Evolutionary conservation across 2,888 invertebrate genomes (phyloP).

Genomic region (Pandemis heparana): DNA sequence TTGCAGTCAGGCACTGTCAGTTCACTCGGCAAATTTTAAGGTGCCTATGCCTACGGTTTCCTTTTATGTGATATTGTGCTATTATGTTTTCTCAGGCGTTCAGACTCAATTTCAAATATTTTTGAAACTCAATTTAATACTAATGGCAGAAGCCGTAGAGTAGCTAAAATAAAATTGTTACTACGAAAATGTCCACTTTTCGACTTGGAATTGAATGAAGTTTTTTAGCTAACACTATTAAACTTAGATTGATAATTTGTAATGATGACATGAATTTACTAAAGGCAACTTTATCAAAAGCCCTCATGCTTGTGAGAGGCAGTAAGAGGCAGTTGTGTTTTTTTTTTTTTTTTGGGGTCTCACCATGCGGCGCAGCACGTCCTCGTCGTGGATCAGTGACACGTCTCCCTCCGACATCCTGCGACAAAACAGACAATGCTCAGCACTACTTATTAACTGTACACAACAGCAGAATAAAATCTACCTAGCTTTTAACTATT

Average conservation of each 20-base stretch:
- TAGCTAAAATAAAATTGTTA: too few relatives aligned
- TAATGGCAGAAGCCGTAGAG: too few relatives aligned
- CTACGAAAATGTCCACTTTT: too few relatives aligned
- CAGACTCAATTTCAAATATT: background rate
- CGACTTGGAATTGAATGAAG: too few relatives aligned
- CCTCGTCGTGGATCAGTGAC: constrained; percentile 90
- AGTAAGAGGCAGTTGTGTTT: background rate
- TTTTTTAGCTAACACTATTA: too few relatives aligned
- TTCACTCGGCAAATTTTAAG: background rate
- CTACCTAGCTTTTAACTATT: too few relatives aligned
- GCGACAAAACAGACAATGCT: constrained; percentile 55
- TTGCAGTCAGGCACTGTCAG: background rate
- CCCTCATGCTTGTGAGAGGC: background rate
- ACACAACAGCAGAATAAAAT: too few relatives aligned
- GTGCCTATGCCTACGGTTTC: background rate
- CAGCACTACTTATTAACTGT: background rate
- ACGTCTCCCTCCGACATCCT: constrained; percentile 88
- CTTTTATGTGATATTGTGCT: constrained; percentile 24
- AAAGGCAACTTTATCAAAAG: too few relatives aligned
- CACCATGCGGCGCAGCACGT: constrained; percentile 91
- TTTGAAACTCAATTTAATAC: too few relatives aligned
- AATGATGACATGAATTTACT: too few relatives aligned
- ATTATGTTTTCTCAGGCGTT: constrained; percentile 38
- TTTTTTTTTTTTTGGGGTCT: too few relatives aligned
- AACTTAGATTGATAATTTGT: too few relatives aligned